Evolutionary conservation across 2,797 vertebrate species (phyloP).

Genomic region (Miichthys miiuy): DNA sequence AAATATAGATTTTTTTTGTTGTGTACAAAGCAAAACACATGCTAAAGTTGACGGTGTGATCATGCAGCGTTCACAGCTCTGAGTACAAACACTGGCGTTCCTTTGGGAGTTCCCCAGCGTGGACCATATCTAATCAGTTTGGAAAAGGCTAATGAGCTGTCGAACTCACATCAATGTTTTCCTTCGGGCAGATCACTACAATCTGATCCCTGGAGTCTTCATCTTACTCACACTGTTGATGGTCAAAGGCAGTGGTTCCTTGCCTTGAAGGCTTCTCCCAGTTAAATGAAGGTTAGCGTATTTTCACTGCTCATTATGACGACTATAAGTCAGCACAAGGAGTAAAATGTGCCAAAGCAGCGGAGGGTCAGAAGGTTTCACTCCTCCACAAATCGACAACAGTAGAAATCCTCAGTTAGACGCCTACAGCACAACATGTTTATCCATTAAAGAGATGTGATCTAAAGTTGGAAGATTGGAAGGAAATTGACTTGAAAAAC

Average conservation of each 20-base stretch:
- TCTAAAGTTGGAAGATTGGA: slow-evolving; percentile 14
- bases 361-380: slow-evolving; percentile 54
- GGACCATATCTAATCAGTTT: slow-evolving; percentile 66
- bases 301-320: slow-evolving; percentile 44
- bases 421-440: slow-evolving; percentile 18
- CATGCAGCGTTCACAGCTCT: slow-evolving; percentile 18
- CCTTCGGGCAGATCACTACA: slow-evolving; percentile 55
- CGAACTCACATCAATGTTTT: slow-evolving; percentile 54
- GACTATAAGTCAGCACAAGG: slow-evolving; percentile 14
- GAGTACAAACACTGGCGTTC: slow-evolving; percentile 23
- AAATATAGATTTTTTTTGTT: slow-evolving; percentile 4
- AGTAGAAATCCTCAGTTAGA: slow-evolving; percentile 25
- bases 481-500: slow-evolving; percentile 3
- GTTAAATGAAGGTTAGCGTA: slow-evolving; percentile 48
- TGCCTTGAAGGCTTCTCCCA: slow-evolving; percentile 56
- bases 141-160: slow-evolving; percentile 71
- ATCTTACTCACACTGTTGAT: slow-evolving; percentile 47
- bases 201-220: slow-evolving; percentile 50
- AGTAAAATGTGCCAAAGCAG: slow-evolving; percentile 32
- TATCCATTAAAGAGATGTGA: slow-evolving; percentile 20
- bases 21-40: slow-evolving; percentile 4
- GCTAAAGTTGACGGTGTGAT: not conserved
- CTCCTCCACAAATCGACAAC: slow-evolving; percentile 53
- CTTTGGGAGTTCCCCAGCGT: slow-evolving; percentile 41
- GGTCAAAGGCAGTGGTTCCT: slow-evolving; percentile 63